Conservation (phyloP, 2,113 vertebrate genomes). For the Eidolon helvum region DNA sequence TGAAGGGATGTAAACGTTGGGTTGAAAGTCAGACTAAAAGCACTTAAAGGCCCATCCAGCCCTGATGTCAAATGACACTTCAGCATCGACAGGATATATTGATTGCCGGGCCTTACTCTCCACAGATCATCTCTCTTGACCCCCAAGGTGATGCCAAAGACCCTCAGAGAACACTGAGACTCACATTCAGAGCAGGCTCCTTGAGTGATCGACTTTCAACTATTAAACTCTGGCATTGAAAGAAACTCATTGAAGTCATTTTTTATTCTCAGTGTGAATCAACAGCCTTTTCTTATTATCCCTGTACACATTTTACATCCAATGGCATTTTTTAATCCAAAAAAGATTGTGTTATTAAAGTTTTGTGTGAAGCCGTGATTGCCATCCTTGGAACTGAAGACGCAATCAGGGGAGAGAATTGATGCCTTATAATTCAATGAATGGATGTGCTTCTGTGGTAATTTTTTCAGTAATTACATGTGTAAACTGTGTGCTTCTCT, state of each 20-base stretch:
- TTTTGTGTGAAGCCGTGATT: slow-evolving; percentile 69
- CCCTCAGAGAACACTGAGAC: neutral
- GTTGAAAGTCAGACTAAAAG: neutral
- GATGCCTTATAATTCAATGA: slow-evolving; percentile 78
- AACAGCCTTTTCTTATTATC: slow-evolving; percentile 38
- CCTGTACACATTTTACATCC: slow-evolving; percentile 15
- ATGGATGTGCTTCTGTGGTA: slow-evolving; percentile 71
- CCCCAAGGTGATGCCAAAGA: neutral
- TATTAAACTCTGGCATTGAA: neutral
- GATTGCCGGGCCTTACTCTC: neutral
- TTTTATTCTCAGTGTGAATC: slow-evolving; percentile 8
- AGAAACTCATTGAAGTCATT: neutral
- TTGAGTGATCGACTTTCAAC: neutral
- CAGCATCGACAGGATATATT: neutral
- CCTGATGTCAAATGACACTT: neutral
- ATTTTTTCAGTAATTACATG: slow-evolving; percentile 78
- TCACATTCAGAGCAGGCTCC: fast-evolving
- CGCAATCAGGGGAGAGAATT: slow-evolving; percentile 79
- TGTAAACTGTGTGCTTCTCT: slow-evolving; percentile 79
- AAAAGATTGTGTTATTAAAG: slow-evolving; percentile 66
- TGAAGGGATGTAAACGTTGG: neutral
- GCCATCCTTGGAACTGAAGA: slow-evolving; percentile 72
- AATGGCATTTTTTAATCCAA: slow-evolving; percentile 43
- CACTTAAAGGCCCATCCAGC: neutral
- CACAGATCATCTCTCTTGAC: neutral